phyloP scores from a whole-genome alignment of 2,888 invertebrate species.

The Trissonchulus sp. region DNA sequence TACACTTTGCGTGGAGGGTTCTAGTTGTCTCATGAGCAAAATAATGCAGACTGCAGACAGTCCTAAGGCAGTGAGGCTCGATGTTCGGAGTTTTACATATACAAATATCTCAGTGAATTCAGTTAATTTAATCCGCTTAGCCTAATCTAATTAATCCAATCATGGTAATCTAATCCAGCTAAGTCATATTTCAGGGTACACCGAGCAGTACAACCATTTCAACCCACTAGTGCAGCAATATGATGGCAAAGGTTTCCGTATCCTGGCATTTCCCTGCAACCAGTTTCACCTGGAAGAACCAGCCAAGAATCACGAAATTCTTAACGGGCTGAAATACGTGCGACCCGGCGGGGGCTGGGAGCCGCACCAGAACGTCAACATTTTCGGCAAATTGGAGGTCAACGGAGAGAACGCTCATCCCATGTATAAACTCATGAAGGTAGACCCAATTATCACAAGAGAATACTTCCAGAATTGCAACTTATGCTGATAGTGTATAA shows the following conservation, averaged over 20 bases:
- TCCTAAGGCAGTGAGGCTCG: too few species aligned
- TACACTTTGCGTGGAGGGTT: too few species aligned
- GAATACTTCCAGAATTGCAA: too few species aligned
- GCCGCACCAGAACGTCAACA: slow-evolving; percentile 49
- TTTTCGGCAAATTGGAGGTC: slow-evolving; percentile 50
- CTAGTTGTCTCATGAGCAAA: too few species aligned
- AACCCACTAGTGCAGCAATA: slow-evolving; percentile 47
- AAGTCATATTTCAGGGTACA: slow-evolving; percentile 47
- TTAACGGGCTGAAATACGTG: slow-evolving; percentile 48
- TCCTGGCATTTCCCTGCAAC: slow-evolving; percentile 51
- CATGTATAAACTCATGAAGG: slow-evolving; percentile 51
- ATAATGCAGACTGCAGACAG: too few species aligned
- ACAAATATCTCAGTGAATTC: too few species aligned
- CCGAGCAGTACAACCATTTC: slow-evolving; percentile 51
- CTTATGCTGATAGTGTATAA: too few species aligned
- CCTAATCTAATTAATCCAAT: too few species aligned
- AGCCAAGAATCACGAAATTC: slow-evolving; percentile 50
- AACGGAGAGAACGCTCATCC: slow-evolving; percentile 51
- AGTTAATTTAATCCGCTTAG: too few species aligned
- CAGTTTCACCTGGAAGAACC: slow-evolving; percentile 51
- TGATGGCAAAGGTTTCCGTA: slow-evolving; percentile 14
- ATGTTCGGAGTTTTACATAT: too few species aligned
- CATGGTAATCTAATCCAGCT: too few species aligned
- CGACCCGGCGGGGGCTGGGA: slow-evolving; percentile 50
- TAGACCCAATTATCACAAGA: too few species aligned